Evolutionary conservation across 1,140 invertebrate species (phyloP).

Genomic region (Trichogramma pretiosum): DNA sequence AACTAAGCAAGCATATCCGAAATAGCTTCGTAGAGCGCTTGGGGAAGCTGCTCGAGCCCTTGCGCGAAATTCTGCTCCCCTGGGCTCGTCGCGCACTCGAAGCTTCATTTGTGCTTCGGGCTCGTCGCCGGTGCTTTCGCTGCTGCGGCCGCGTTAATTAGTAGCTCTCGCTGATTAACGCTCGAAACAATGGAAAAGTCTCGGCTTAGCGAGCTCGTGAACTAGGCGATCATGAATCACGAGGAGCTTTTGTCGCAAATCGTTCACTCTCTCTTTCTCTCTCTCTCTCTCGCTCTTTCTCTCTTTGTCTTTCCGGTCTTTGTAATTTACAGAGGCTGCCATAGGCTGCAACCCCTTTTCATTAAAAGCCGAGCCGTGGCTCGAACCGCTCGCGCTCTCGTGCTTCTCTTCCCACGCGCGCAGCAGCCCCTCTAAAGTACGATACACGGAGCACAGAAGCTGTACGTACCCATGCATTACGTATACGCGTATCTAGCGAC

Average conservation of each 20-base stretch:
- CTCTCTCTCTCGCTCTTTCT: slow-evolving; percentile 16
- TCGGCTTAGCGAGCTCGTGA: slow-evolving; percentile 14
- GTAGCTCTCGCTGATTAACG: slow-evolving; percentile 34
- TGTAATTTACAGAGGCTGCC: slow-evolving; percentile 8
- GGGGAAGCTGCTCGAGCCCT: too few species aligned
- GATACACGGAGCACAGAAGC: slow-evolving; percentile 17
- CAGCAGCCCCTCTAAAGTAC: slow-evolving; percentile 14
- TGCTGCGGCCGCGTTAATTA: slow-evolving; percentile 29
- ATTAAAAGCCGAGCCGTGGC: too few species aligned
- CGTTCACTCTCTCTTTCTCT: slow-evolving; percentile 14
- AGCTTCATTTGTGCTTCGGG: slow-evolving; percentile 32
- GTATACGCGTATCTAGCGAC: too few species aligned
- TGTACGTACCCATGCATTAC: too few species aligned
- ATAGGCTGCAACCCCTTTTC: slow-evolving; percentile 3
- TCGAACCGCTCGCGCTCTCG: too few species aligned
- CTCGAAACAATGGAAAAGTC: slow-evolving; percentile 37
- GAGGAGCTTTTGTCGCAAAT: slow-evolving; percentile 19
- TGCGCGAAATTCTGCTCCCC: slow-evolving; percentile 21
- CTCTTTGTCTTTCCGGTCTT: slow-evolving; percentile 10
- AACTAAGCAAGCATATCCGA: too few species aligned
- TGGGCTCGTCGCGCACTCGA: slow-evolving; percentile 27
- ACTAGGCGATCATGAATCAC: slow-evolving; percentile 1
- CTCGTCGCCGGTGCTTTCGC: slow-evolving; percentile 13
- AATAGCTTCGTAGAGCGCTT: too few species aligned
- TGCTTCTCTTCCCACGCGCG: slow-evolving; percentile 8